Percentiles rank a stretch among this genome's conserved stretches.
phyloP scores from a whole-genome alignment of 2,797 vertebrate species.

The Mergus octosetaceus region DNA sequence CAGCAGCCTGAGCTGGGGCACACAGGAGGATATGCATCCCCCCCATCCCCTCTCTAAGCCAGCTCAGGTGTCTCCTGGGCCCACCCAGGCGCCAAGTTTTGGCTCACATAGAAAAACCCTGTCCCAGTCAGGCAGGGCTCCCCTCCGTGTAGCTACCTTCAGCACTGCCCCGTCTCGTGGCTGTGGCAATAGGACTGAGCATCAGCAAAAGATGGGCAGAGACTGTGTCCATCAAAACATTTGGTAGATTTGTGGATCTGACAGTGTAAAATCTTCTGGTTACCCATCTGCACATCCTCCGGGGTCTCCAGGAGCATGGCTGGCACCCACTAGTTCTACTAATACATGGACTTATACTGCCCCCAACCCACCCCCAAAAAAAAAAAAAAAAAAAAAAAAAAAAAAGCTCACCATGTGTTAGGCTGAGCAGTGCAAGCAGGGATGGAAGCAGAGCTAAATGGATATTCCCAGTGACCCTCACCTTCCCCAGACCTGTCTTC shows the following conservation, averaged over 20 bases:
- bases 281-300: neutral
- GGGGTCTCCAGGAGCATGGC: neutral
- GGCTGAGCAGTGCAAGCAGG: neutral
- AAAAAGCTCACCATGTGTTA: neutral
- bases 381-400: too few relatives aligned
- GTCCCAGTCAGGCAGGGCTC: neutral
- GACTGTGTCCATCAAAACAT: neutral
- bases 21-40: rapidly evolving
- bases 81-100: neutral
- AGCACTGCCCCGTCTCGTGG: neutral
- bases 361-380: too few relatives aligned
- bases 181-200: neutral
- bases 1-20: neutral
- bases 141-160: neutral
- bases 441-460: neutral
- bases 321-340: neutral
- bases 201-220: neutral
- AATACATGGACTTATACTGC: neutral
- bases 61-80: neutral
- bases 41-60: neutral
- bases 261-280: neutral
- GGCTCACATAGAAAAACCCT: neutral
- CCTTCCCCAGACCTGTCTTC: neutral
- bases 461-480: neutral
- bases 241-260: neutral